These are phyloP conservation scores for Alfaro cultratus DNA, from an alignment of 2,797 vertebrate genomes.

Conservation along the genomic window DNA sequence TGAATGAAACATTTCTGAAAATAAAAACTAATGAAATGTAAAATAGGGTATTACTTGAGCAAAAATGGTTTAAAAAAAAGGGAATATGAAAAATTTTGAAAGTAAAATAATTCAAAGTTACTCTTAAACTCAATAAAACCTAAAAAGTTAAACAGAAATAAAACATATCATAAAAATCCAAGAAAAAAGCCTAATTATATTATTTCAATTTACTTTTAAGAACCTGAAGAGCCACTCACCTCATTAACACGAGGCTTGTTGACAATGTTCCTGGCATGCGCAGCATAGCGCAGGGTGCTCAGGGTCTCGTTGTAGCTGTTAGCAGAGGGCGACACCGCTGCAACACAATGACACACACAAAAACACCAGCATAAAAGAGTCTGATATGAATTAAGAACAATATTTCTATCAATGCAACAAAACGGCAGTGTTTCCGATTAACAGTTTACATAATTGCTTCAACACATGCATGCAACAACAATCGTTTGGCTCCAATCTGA, in stretches of 20 bases:
- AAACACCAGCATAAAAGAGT: neutral
- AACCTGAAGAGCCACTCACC: constrained; percentile 75
- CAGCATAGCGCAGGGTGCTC: constrained; percentile 95
- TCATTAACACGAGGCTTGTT: constrained; percentile 97
- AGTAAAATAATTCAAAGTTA: neutral
- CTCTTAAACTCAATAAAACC: neutral
- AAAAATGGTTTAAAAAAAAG: neutral
- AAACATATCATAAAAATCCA: neutral
- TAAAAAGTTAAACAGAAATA: neutral
- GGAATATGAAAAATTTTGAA: neutral
- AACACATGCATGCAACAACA: neutral
- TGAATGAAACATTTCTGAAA: neutral
- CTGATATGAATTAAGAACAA: neutral
- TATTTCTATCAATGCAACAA: neutral
- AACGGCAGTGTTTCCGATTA: neutral
- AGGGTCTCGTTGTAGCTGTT: constrained; percentile 95
- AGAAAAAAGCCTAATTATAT: neutral
- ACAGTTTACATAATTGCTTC: neutral
- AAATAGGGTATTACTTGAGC: neutral
- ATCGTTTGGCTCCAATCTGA: neutral
- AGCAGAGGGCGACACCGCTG: constrained; percentile 95
- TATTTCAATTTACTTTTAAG: neutral
- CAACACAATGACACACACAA: constrained; percentile 21
- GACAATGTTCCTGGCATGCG: constrained; percentile 94
- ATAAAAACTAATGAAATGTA: neutral